A percentile compares a stretch with the other conserved stretches of the same genome.
These are phyloP conservation scores for Bombus cullumanus DNA, from an alignment of 1,140 invertebrate species.

Conservation along the genomic window DNA sequence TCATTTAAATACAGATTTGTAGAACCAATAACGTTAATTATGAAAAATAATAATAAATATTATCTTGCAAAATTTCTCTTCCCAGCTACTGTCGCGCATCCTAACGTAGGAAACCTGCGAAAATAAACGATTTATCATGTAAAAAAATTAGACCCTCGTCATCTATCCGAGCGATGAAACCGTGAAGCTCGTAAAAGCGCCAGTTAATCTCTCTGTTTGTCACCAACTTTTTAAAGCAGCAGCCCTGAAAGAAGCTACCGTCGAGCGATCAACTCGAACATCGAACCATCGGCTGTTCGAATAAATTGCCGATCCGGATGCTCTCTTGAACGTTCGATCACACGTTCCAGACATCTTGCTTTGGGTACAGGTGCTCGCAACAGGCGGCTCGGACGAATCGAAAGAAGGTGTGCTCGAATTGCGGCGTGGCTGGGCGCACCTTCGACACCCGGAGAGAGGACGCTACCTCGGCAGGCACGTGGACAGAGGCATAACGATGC, in stretches of 20 bases:
- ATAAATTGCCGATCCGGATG: conserved; percentile 1
- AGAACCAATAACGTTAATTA: too few species aligned
- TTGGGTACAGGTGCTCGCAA: conserved; percentile 68
- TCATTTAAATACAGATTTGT: too few species aligned
- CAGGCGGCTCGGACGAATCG: conserved; percentile 63
- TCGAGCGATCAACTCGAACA: neutral
- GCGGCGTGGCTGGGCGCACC: conserved; percentile 47
- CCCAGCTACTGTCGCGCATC: too few species aligned
- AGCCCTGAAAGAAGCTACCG: neutral
- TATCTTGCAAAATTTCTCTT: too few species aligned
- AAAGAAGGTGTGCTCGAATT: conserved; percentile 61
- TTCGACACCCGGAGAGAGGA: conserved; percentile 40
- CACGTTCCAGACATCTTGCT: conserved; percentile 65
- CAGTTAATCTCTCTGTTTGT: too few species aligned
- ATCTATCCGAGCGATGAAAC: too few species aligned
- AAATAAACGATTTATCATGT: too few species aligned
- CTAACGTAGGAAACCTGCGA: too few species aligned
- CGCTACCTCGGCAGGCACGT: conserved; percentile 55
- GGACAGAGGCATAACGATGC: conserved; percentile 34
- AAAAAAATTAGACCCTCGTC: too few species aligned
- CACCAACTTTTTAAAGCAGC: too few species aligned
- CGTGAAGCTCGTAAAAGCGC: too few species aligned
- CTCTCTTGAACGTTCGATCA: conserved; percentile 35
- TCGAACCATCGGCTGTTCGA: neutral
- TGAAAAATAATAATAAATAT: too few species aligned